phyloP scores from a whole-genome alignment of 2,888 invertebrate species.

The Colostygia pectinataria region DNA sequence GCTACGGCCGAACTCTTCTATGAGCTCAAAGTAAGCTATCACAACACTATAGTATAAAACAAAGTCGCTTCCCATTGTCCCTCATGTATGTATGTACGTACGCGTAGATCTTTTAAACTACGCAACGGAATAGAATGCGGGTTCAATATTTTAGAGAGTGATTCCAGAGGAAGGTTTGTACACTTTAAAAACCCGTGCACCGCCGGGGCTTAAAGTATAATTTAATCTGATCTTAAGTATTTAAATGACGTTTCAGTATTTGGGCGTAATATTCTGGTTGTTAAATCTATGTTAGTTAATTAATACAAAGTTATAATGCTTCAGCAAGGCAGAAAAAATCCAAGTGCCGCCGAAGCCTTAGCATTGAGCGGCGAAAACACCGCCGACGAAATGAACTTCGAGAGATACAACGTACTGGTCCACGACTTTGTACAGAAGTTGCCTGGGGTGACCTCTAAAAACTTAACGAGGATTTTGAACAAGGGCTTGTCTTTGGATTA shows the following conservation, averaged over 20 bases:
- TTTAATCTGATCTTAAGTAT: too few species aligned
- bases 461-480: constrained; percentile 89
- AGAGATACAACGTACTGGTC: constrained; percentile 87
- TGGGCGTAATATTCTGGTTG: too few species aligned
- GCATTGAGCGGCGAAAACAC: constrained; percentile 88
- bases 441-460: constrained; percentile 95
- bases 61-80: too few species aligned
- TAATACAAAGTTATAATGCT: constrained; percentile 11
- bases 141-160: too few species aligned
- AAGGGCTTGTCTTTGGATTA: constrained; percentile 87
- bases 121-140: too few species aligned
- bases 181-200: too few species aligned
- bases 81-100: too few species aligned
- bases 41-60: too few species aligned
- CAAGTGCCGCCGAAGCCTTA: constrained; percentile 87
- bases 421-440: constrained; percentile 93
- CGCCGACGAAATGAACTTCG: constrained; percentile 80
- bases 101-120: too few species aligned
- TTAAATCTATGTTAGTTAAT: not conserved
- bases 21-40: constrained; percentile 90
- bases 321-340: constrained; percentile 91
- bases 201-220: too few species aligned
- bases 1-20: constrained; percentile 98
- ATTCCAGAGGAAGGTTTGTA: too few species aligned
- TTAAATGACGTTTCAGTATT: too few species aligned